These are phyloP conservation scores for Nylanderia fulva DNA, from an alignment of 1,140 invertebrate genomes.

Conservation along the genomic window DNA sequence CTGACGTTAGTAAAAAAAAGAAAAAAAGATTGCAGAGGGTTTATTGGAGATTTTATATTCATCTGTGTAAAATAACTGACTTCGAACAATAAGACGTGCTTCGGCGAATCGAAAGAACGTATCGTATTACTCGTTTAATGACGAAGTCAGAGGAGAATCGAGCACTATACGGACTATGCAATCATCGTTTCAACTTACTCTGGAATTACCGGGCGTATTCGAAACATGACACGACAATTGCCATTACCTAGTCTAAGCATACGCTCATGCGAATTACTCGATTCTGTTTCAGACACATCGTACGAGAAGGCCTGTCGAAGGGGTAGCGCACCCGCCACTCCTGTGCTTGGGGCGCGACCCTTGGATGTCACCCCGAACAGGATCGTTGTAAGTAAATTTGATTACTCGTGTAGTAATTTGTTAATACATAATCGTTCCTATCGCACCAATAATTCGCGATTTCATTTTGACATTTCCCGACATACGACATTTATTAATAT, in stretches of 20 bases:
- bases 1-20: too few species aligned
- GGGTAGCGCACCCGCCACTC: constrained; percentile 93
- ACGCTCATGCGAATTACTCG: constrained; percentile 49
- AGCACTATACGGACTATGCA: constrained; percentile 13
- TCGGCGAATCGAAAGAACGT: constrained; percentile 20
- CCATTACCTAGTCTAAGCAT: constrained; percentile 21
- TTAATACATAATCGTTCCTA: constrained; percentile 6
- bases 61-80: not conserved
- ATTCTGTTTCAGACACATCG: constrained; percentile 91
- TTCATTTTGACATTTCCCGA: not conserved
- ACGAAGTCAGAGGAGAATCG: not conserved
- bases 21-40: too few species aligned
- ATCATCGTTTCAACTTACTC: constrained; percentile 62
- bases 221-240: constrained; percentile 68
- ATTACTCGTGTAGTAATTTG: not conserved
- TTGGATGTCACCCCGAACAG: constrained; percentile 89
- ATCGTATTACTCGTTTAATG: constrained; percentile 50
- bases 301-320: constrained; percentile 96
- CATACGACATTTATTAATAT: not conserved
- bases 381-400: constrained; percentile 88
- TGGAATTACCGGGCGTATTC: constrained; percentile 35
- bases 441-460: not conserved
- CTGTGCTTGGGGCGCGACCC: constrained; percentile 89
- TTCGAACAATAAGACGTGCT: not conserved
- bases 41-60: not conserved